Base-by-base conservation (phyloP, 2,888 invertebrate genomes). In the Cantharis rustica region DNA sequence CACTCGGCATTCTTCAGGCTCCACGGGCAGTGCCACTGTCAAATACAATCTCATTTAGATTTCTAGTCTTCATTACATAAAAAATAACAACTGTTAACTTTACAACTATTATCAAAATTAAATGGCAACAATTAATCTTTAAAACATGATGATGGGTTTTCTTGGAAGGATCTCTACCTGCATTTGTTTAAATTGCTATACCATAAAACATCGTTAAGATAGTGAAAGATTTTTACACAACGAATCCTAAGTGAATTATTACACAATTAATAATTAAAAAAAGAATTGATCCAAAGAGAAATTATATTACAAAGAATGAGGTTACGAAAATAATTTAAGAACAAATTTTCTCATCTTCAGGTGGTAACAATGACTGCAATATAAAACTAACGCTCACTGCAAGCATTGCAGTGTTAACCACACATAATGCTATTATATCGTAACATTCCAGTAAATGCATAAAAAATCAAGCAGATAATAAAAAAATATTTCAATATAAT, bases 1-100 rank as follows among this genome's bases (percentile, higher is more conserved):
- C 75, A 61, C 75, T 79, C 77, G 71, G 77, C 79, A 79, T 79
- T 79, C 79, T 78, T 79, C 61, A 75, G 69, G 66, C 66, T 68
- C 16, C 71, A 74, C 63, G 63, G 47, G 15, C 68, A 77, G 77
- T 71, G 75, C 77, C 77, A 75, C 75, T 75, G 75, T 74, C 72
- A 77, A 74, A 77, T 71, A 61, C 63, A 66, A 69, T 74, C 74
- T 72, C 71, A 74, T 77, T 71, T 73, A 62, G 61, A 71, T 62
- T 26, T 63, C 61, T 69, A 20, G n/a, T 69, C 63, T 73, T 72
- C 71, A 70, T 66, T 68, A 64, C 64, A 17, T 66, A 66, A 66
- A 66, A 66, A 17, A 23, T 66, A 64, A 64, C 16, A 68, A 26
- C 68, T 16, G 27, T 68, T 27, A 31, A 68, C 27, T 73, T 71